Evolutionary conservation across 2,113 vertebrate species (phyloP), one percentile per base, ranked within the genome.

Genomic region (Canis aureus): DNA sequence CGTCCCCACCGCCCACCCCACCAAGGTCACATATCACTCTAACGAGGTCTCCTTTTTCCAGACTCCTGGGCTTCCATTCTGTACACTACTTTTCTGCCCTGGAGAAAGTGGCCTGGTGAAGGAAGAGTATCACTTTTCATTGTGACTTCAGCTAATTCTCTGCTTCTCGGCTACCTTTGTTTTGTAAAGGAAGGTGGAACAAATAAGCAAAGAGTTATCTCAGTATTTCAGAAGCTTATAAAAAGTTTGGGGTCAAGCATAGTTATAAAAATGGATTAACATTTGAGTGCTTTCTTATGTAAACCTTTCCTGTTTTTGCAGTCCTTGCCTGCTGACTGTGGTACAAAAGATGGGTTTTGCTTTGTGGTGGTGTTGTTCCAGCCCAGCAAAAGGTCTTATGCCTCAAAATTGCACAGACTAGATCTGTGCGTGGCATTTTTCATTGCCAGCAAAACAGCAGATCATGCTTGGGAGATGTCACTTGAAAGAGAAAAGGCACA

Each of bases 401-500:
- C 35, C 91, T 97, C 86, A 55, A 89, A 96, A 98, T 94, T 94
- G 89, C 89, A 95, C 23, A 81, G 51, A 69, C 79, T 97, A 57
- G 67, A 95, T 95, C 73, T 84, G 85, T 62, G 35, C 73, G 43
- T 97, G 92, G 67, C 86, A 95, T 95, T 98, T 98, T 94, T 97
- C 91, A 97, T 53, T 96, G 84, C 91, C 97, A 95, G 82, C 6
- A 94, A 88, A 95, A 97, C n/a, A 96, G 95, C 91, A 89, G 84
- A 95, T 79, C 23, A 10, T 96, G 71, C 93, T 97, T 89, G 91
- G 85, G 71, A 95, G 96, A 93, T 97, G 94, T 96, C 91, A 95
- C 67, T 97, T 93, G 96, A 95, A 96, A 97, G 67, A 94, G 89
- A 97, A 97, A 96, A 97, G 79, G 64, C 89, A 97, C 96, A 97